Conservation (phyloP, 1,140 invertebrate species). For the Homarus americanus region DNA sequence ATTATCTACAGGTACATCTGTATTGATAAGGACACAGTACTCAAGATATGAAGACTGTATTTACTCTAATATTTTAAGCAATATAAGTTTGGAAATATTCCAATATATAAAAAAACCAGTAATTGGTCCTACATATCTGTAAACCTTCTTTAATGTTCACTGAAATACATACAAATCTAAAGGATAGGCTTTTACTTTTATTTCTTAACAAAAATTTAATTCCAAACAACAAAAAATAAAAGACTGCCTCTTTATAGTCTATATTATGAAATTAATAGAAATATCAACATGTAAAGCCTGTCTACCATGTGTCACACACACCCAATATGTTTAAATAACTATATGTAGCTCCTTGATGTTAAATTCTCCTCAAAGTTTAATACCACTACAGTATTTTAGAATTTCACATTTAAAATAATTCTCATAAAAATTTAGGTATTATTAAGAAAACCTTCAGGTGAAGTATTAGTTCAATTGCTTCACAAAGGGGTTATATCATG, state of each 20-base stretch:
- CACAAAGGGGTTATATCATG: background rate
- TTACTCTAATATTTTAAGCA: slow-evolving; percentile 3
- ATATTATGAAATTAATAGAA: background rate
- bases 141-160: background rate
- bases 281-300: background rate
- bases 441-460: background rate
- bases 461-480: background rate
- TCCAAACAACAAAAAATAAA: background rate
- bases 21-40: slow-evolving; percentile 39
- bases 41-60: slow-evolving; percentile 39
- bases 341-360: background rate
- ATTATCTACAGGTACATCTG: slow-evolving; percentile 35
- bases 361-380: background rate
- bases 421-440: background rate
- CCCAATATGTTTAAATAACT: background rate
- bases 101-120: background rate
- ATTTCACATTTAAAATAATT: background rate
- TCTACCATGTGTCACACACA: background rate
- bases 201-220: too few relatives aligned
- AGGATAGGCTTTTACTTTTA: background rate
- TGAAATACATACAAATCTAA: background rate
- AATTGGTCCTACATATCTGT: background rate
- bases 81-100: slow-evolving; percentile 28
- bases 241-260: background rate
- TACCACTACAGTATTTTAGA: background rate